These are phyloP conservation scores for Pteruthius melanotis DNA, from an alignment of 2,113 vertebrate genomes.

Conservation along the genomic window DNA sequence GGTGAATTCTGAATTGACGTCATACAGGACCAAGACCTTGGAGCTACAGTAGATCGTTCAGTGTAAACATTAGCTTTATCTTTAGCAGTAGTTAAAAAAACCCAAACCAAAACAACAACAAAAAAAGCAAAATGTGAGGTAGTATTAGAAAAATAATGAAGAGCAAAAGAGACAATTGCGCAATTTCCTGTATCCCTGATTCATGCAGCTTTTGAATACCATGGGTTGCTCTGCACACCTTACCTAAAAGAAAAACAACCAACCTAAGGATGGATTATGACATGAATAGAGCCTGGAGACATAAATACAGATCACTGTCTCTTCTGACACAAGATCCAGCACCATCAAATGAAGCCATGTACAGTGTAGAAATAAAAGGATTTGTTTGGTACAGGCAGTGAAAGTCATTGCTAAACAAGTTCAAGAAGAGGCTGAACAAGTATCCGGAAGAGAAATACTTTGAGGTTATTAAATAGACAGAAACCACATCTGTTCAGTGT, in stretches of 20 bases:
- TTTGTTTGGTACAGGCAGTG: not conserved
- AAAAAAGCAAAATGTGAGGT: not conserved
- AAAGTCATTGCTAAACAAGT: not conserved
- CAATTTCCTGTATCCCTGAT: not conserved
- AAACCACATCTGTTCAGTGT: not conserved
- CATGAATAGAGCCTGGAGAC: not conserved
- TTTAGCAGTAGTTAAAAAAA: not conserved
- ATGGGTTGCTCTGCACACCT: not conserved
- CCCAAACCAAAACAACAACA: not conserved
- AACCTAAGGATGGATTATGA: not conserved
- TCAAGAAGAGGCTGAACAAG: not conserved
- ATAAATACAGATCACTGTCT: not conserved
- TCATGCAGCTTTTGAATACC: not conserved
- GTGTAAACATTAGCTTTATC: not conserved
- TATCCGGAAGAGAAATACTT: not conserved
- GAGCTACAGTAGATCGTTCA: not conserved
- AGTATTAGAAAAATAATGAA: not conserved
- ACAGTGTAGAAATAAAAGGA: not conserved
- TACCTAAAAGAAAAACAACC: not conserved
- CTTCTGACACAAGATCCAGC: not conserved
- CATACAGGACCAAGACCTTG: not conserved
- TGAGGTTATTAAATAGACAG: not conserved
- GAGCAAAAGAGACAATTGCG: not conserved
- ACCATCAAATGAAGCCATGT: not conserved
- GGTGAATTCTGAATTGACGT: not conserved